These are phyloP conservation scores for Phylloscopus trochiloides DNA, from an alignment of 2,113 vertebrate species.

Conservation along the genomic window DNA sequence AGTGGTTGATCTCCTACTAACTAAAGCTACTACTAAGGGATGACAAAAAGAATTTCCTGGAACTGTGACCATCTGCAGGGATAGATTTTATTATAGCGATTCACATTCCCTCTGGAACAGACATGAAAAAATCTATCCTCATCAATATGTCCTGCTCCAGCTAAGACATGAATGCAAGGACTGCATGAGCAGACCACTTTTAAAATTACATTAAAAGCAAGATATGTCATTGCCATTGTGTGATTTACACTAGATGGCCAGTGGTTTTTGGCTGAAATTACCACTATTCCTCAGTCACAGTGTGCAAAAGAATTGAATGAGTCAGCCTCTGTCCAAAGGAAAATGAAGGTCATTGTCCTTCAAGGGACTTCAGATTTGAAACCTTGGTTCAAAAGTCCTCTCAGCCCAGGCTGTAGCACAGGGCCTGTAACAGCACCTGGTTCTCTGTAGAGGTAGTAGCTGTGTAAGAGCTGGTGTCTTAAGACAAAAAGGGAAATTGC, in stretches of 20 bases:
- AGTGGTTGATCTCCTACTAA: not conserved
- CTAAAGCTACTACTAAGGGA: not conserved
- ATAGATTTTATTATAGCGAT: not conserved
- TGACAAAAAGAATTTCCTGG: not conserved
- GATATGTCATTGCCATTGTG: not conserved
- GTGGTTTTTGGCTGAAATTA: not conserved
- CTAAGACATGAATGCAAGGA: accelerated
- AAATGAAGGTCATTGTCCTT: not conserved
- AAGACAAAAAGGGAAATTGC: not conserved
- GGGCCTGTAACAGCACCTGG: not conserved
- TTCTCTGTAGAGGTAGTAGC: not conserved
- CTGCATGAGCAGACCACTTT: not conserved
- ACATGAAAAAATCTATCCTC: not conserved
- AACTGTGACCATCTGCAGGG: not conserved
- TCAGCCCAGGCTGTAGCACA: not conserved
- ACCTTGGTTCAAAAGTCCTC: not conserved
- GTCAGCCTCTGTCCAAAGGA: not conserved
- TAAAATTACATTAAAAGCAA: not conserved
- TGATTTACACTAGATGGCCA: not conserved
- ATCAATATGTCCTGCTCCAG: not conserved
- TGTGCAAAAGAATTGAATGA: not conserved
- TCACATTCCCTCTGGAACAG: not conserved
- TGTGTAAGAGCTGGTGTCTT: not conserved
- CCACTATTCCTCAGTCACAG: accelerated
- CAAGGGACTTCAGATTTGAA: not conserved